Conservation (phyloP, 2,888 invertebrate species). For the Eudasyphora cyanicolor region DNA sequence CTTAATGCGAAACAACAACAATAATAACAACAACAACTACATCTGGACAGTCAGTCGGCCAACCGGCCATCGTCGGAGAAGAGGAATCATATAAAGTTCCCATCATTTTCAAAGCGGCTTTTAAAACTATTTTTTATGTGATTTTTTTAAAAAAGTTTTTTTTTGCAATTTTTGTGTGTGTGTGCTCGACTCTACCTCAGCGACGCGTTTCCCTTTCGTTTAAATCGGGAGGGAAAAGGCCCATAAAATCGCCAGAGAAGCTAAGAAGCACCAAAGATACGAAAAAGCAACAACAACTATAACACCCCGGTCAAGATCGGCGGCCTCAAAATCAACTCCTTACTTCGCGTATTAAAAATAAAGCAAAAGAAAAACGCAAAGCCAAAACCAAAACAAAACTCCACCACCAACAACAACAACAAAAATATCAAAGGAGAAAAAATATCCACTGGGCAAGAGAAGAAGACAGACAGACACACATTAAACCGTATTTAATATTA, state of each 20-base stretch:
- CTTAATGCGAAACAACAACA: conserved; percentile 39
- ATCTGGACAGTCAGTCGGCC: neutral
- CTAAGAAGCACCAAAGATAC: conserved; percentile 45
- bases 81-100: conserved; percentile 51
- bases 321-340: conserved; percentile 64
- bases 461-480: conserved; percentile 65
- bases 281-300: conserved; percentile 58
- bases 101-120: conserved; percentile 65
- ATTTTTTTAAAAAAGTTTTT: conserved; percentile 39
- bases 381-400: conserved; percentile 50
- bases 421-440: conserved; percentile 71
- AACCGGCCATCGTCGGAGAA: neutral
- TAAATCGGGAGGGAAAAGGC: conserved; percentile 28
- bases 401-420: conserved; percentile 65
- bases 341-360: conserved; percentile 37
- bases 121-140: conserved; percentile 64
- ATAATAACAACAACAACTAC: conserved; percentile 43
- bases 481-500: conserved; percentile 60
- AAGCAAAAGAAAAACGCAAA: conserved; percentile 36
- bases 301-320: conserved; percentile 27
- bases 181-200: conserved; percentile 20
- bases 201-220: conserved; percentile 53
- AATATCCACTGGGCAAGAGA: conserved; percentile 71
- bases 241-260: conserved; percentile 57
- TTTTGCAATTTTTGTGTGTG: conserved; percentile 8